Conservation (phyloP, 2,888 invertebrate genomes). For the Cephus pulcher region DNA sequence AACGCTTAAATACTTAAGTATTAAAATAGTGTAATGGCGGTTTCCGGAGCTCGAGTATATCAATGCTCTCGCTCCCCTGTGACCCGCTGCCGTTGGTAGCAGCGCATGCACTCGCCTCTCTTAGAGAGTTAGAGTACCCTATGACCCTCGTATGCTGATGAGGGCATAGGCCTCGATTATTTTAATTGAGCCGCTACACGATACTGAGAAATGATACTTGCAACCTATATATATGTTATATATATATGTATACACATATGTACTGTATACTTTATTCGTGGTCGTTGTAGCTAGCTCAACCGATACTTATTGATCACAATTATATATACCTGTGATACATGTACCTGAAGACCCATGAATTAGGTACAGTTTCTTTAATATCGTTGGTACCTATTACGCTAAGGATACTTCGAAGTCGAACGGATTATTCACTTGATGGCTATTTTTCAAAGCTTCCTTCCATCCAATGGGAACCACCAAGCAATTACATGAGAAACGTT, state of each 20-base stretch:
- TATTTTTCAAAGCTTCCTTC: neutral
- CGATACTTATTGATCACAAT: neutral
- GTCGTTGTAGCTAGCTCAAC: neutral
- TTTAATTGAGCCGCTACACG: slow-evolving; percentile 52
- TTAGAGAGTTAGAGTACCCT: slow-evolving; percentile 19
- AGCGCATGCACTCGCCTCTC: slow-evolving; percentile 1
- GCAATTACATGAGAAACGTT: neutral
- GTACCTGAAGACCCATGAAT: neutral
- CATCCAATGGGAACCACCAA: neutral
- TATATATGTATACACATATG: too few species aligned
- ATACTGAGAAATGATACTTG: slow-evolving; percentile 41
- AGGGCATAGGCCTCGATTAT: slow-evolving; percentile 54
- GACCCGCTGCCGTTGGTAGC: neutral
- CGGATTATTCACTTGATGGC: neutral
- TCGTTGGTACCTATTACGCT: neutral
- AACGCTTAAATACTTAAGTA: slow-evolving; percentile 56
- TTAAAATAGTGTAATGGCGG: slow-evolving; percentile 60
- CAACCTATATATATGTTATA: neutral
- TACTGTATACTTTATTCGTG: neutral
- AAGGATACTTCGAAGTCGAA: neutral
- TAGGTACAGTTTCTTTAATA: neutral
- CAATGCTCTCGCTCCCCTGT: slow-evolving; percentile 29
- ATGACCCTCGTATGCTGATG: slow-evolving; percentile 40
- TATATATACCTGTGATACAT: neutral
- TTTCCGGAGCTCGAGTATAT: slow-evolving; percentile 54